Evolutionary conservation across 2,888 invertebrate genomes (phyloP), one percentile per base, ranked within the genome.

Genomic region (Drosophila tanythrix): DNA sequence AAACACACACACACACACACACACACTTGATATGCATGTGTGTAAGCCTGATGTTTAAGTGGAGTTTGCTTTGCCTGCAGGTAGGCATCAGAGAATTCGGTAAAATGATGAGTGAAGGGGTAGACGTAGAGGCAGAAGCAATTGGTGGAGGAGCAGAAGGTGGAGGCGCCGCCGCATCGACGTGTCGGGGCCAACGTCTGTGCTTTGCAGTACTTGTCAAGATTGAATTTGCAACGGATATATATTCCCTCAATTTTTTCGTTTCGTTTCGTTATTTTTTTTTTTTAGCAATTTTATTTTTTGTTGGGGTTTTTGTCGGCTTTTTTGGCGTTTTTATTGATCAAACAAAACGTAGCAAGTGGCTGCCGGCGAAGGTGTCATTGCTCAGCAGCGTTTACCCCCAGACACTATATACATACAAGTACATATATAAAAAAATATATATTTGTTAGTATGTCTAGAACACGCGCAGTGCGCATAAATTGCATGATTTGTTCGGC

Each of bases 321-420:
- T 66, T 77, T 85, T 85, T 83, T 82, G 85, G 88, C 88, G 77
- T 86, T 88, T 88, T 87, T 92, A 92, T 91, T 92, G 92, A 92
- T 91, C 92, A 92, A 91, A 91, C 92, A 91, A 88, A 86, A 82
- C 78, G 77, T 82, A 72, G 85, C 87, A 86, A 86, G 85, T 86
- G 87, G 89, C 85, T 86, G 88, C 81, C 81, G 79, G 89, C 70
- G 84, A 83, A 86, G 85, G 85, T 86, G 85, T 86, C 85, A 86
- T 83, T 86, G 85, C 89, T 80, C 83, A 79, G 71, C 58, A 67
- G 66, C 63, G 53, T 50, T 72, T 70, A 74, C 46, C 15, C 13
- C 21, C 3, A 46, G 25, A 25, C 21, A 25, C 21, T n/a, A 8
- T 51, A 35, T 5, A 52, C 5, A 58, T 2, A 48, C 25, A 51